Percentiles rank a stretch among this genome's conserved stretches.
These are phyloP conservation scores for Oryzias melastigma DNA, from an alignment of 2,113 vertebrate species.

Conservation along the genomic window DNA sequence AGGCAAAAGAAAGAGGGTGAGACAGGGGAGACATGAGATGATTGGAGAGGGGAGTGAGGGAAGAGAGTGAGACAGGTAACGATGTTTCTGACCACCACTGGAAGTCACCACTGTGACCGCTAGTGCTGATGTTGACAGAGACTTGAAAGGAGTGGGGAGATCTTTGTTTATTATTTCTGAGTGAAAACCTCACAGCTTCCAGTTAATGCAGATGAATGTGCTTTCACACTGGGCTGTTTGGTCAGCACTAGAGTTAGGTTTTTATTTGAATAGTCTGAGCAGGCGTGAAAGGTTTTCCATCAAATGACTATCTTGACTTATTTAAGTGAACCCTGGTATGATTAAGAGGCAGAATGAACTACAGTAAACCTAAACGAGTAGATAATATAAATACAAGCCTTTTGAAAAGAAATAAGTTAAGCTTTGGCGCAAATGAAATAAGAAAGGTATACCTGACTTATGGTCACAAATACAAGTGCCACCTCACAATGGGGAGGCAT, in stretches of 20 bases:
- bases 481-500: too few species aligned
- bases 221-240: neutral
- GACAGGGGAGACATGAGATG: conserved; percentile 14
- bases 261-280: too few species aligned
- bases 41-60: conserved; percentile 16
- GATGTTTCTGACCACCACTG: conserved; percentile 8
- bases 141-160: conserved; percentile 1
- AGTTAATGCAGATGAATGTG: neutral
- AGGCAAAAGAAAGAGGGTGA: conserved; percentile 33
- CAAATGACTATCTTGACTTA: too few species aligned
- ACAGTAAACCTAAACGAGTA: too few species aligned
- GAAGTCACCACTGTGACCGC: conserved; percentile 7
- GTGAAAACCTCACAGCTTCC: neutral
- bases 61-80: conserved; percentile 11
- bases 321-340: too few species aligned
- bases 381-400: too few species aligned
- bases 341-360: too few species aligned
- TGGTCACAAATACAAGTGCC: too few species aligned
- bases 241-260: neutral
- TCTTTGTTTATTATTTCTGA: neutral
- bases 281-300: too few species aligned
- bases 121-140: conserved; percentile 19
- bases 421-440: too few species aligned
- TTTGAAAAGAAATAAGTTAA: too few species aligned
- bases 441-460: too few species aligned